Conservation (phyloP, 2,113 vertebrate species). For the Corvus hawaiiensis region DNA sequence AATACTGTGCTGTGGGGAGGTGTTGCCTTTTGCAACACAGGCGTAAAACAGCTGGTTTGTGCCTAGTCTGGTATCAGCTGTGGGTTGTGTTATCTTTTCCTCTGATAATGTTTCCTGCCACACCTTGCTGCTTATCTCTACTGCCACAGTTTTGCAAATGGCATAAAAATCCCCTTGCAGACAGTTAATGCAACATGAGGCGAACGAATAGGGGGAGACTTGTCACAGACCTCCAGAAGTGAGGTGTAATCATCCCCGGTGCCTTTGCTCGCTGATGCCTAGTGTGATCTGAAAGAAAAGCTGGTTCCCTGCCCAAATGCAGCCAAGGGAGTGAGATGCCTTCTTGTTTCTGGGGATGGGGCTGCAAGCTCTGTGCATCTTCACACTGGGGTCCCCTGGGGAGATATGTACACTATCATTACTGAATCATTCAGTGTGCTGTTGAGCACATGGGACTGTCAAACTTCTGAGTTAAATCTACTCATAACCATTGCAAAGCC, state of each 20-base stretch:
- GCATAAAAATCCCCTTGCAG: neutral
- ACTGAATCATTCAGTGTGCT: slow-evolving; percentile 31
- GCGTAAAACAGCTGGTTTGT: neutral
- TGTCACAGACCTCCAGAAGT: neutral
- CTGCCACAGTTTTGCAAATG: neutral
- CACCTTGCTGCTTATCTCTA: neutral
- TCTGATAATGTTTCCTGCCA: neutral
- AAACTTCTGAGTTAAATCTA: slow-evolving; percentile 51
- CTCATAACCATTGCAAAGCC: slow-evolving; percentile 56
- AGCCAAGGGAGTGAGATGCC: neutral
- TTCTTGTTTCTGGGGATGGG: neutral
- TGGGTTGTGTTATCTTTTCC: neutral
- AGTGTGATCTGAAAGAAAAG: neutral
- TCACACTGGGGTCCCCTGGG: neutral
- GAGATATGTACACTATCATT: slow-evolving; percentile 37
- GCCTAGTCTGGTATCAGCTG: neutral
- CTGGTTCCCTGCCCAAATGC: neutral
- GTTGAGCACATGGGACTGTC: slow-evolving; percentile 44
- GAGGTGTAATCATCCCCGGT: fast-evolving
- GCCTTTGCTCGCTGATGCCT: neutral
- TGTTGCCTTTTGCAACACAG: neutral
- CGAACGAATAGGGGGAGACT: neutral
- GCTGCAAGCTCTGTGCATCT: neutral
- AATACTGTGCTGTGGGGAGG: neutral
- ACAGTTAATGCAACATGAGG: neutral